Evolutionary conservation across 2,888 invertebrate species (phyloP).

Genomic region (Tubulanus polymorphus): DNA sequence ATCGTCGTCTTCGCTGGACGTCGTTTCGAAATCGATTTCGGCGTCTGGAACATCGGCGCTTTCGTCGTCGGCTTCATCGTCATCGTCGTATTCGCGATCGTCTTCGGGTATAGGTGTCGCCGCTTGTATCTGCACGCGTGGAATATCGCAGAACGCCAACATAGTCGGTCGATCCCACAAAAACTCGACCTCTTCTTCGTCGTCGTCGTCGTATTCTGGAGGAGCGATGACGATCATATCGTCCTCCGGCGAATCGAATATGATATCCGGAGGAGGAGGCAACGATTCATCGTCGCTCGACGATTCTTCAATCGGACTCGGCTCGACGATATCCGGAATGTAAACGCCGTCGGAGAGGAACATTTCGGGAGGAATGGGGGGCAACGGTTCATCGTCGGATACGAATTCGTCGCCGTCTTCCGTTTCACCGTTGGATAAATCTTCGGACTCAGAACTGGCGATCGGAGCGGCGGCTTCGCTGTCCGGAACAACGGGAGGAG

Average conservation of each 20-base stretch:
- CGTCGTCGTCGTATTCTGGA: too few relatives aligned
- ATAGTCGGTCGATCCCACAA: too few relatives aligned
- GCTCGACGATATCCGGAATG: not conserved
- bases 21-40: not conserved
- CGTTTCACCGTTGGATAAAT: too few relatives aligned
- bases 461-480: too few relatives aligned
- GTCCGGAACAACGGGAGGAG: too few relatives aligned
- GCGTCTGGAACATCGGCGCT: slow-evolving; percentile 5
- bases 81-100: slow-evolving; percentile 8
- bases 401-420: too few relatives aligned
- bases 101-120: slow-evolving; percentile 5
- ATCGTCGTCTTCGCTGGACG: slow-evolving; percentile 1
- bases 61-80: slow-evolving; percentile 8
- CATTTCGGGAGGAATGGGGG: too few relatives aligned
- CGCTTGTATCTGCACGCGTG: not conserved
- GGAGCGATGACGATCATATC: not conserved
- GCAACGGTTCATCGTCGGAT: too few relatives aligned
- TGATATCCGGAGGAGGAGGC: not conserved
- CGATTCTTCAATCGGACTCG: too few relatives aligned
- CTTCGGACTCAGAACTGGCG: too few relatives aligned
- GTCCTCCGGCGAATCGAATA: not conserved
- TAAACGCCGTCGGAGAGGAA: not conserved
- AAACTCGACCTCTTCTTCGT: too few relatives aligned
- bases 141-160: not conserved
- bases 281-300: not conserved